A percentile compares a stretch with the other conserved stretches of the same genome.
Conservation (phyloP, 2,113 vertebrate genomes). For the Prionailurus bengalensis region DNA sequence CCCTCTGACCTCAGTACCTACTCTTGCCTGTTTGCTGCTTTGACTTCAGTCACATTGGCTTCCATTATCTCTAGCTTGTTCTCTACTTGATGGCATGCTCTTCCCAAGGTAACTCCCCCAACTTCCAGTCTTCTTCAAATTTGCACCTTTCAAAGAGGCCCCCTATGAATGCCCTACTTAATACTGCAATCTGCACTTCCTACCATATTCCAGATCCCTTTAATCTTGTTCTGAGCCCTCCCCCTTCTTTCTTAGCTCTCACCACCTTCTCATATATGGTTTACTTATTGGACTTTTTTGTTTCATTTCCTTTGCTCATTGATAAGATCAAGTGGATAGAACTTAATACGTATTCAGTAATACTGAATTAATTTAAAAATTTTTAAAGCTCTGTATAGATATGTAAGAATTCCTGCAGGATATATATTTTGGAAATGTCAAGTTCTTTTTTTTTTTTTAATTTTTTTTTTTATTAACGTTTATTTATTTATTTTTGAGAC, state of each 20-base stretch:
- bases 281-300: not conserved
- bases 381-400: not conserved
- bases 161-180: not conserved
- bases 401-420: not conserved
- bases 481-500: too few species aligned
- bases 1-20: not conserved
- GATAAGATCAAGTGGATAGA: not conserved
- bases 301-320: not conserved
- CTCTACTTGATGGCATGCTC: not conserved
- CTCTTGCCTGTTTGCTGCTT: not conserved
- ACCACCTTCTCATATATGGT: not conserved
- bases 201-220: not conserved
- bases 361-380: not conserved
- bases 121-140: not conserved
- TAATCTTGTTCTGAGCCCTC: not conserved
- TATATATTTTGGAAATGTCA: not conserved
- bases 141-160: not conserved
- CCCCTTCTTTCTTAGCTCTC: not conserved
- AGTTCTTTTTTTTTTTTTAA: not conserved
- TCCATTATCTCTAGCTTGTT: not conserved
- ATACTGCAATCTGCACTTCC: not conserved
- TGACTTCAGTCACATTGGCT: too few species aligned
- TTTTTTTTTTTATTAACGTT: too few species aligned
- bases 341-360: not conserved
- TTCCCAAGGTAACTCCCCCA: not conserved